A percentile compares a stretch with the other conserved stretches of the same genome.
phyloP scores from a whole-genome alignment of 2,888 invertebrate genomes.

The Encarsia formosa region DNA sequence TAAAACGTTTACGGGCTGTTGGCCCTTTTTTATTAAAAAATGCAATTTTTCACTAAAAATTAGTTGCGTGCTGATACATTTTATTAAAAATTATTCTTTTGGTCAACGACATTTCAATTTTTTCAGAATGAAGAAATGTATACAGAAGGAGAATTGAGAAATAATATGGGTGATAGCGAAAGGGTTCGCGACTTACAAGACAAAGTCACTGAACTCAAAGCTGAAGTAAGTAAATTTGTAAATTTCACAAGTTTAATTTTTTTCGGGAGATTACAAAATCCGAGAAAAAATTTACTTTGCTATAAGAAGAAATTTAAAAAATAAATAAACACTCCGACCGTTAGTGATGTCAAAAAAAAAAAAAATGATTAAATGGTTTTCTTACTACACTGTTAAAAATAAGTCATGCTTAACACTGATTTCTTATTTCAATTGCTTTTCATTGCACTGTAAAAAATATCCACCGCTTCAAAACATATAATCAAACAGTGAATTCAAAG shows the following conservation, averaged over 20 bases:
- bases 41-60: too few relatives aligned
- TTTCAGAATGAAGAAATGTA: slow-evolving; percentile 90
- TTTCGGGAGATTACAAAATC: slow-evolving; percentile 13
- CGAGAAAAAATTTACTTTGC: slow-evolving; percentile 13
- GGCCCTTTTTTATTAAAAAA: too few relatives aligned
- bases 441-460: slow-evolving; percentile 31
- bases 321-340: neutral
- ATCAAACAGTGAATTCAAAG: slow-evolving; percentile 23
- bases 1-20: too few relatives aligned
- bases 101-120: neutral
- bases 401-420: slow-evolving; percentile 26
- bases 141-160: slow-evolving; percentile 85
- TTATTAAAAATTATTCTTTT: too few relatives aligned
- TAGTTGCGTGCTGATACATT: too few relatives aligned
- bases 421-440: slow-evolving; percentile 26
- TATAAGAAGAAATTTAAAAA: slow-evolving; percentile 15
- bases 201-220: slow-evolving; percentile 86
- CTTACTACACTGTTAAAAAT: slow-evolving; percentile 14
- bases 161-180: slow-evolving; percentile 80
- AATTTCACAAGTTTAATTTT: too few relatives aligned
- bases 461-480: slow-evolving; percentile 30
- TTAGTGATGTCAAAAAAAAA: neutral
- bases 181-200: slow-evolving; percentile 86
- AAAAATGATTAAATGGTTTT: too few relatives aligned
- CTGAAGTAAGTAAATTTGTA: slow-evolving; percentile 68